Conservation (phyloP, 2,888 invertebrate species). For the Dioctria linearis region DNA sequence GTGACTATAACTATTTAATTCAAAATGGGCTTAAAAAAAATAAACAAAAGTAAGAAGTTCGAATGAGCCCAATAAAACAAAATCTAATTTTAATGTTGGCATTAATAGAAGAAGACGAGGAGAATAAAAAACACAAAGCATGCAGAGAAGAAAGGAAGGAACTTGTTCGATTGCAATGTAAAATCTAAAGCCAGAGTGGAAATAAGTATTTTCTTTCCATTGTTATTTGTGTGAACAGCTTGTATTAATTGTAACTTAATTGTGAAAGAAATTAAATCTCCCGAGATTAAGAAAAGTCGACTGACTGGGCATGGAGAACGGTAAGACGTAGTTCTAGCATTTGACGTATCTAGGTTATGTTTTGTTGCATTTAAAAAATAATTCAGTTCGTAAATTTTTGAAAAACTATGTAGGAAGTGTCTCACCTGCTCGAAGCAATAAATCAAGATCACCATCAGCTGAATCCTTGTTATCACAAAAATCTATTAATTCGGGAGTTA, state of each 20-base stretch:
- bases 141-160: too few relatives aligned
- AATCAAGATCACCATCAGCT: conserved; percentile 54
- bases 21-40: too few relatives aligned
- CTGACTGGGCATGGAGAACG: conserved; percentile 22
- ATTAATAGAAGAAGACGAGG: too few relatives aligned
- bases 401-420: background rate
- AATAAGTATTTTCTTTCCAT: too few relatives aligned
- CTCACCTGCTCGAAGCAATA: conserved; percentile 23
- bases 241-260: background rate
- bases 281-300: background rate
- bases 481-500: conserved; percentile 28
- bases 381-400: background rate
- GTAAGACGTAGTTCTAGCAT: conserved; percentile 36
- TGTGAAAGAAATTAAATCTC: background rate
- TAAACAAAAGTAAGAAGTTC: too few relatives aligned
- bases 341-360: conserved; percentile 36
- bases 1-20: too few relatives aligned
- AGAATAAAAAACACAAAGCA: too few relatives aligned
- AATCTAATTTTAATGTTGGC: too few relatives aligned
- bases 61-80: too few relatives aligned
- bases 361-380: background rate
- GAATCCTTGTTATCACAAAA: conserved; percentile 52
- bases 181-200: too few relatives aligned
- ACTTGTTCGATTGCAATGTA: too few relatives aligned
- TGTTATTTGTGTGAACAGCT: background rate